phyloP scores from a whole-genome alignment of 1,140 invertebrate genomes.

The Drosophila bocki region DNA sequence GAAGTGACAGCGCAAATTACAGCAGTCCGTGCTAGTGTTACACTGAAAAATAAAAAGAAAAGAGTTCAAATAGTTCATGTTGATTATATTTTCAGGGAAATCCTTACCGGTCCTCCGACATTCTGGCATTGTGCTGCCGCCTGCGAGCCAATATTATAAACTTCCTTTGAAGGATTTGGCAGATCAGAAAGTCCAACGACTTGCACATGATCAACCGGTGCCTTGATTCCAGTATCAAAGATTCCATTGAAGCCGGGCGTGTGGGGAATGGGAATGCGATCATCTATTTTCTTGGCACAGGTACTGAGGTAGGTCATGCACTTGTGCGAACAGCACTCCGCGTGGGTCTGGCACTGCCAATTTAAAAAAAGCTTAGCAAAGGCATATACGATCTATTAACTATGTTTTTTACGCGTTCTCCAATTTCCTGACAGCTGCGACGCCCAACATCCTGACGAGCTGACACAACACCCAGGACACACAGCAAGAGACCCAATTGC shows the following conservation, averaged over 20 bases:
- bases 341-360: constrained; percentile 68
- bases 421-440: constrained; percentile 38
- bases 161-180: not conserved
- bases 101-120: constrained; percentile 59
- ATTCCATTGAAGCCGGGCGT: constrained; percentile 13
- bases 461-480: constrained; percentile 18
- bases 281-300: constrained; percentile 30
- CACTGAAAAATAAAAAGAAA: constrained; percentile 51
- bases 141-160: not conserved
- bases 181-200: constrained; percentile 18
- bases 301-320: constrained; percentile 70
- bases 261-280: not conserved
- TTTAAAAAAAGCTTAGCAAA: not conserved
- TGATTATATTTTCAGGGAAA: not conserved
- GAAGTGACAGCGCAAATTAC: constrained; percentile 67
- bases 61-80: constrained; percentile 6
- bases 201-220: not conserved
- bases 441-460: constrained; percentile 7
- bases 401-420: constrained; percentile 65
- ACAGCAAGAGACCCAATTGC: constrained; percentile 14
- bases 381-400: not conserved
- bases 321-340: constrained; percentile 74
- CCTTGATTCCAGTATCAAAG: not conserved
- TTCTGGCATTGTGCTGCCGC: constrained; percentile 31
- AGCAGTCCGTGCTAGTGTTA: constrained; percentile 59